Percentiles rank a stretch among this genome's conserved stretches.
Conservation (phyloP, 1,140 invertebrate genomes). For the Acyrthosiphon pisum region DNA sequence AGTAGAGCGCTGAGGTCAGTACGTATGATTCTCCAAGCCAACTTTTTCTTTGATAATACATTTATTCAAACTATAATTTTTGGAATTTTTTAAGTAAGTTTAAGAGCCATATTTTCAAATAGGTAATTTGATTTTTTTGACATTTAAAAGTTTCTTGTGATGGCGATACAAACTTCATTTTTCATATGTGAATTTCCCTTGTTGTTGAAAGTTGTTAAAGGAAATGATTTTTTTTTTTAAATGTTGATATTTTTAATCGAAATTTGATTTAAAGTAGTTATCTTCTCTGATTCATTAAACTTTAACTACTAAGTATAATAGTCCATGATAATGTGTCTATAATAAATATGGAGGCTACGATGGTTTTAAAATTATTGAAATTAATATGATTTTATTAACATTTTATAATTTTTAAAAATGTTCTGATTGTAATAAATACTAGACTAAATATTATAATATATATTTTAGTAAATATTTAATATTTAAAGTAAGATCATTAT, state of each 20-base stretch:
- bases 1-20: neutral
- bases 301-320: neutral
- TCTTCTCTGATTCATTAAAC: neutral
- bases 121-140: too few species aligned
- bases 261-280: neutral
- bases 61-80: neutral
- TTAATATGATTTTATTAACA: neutral
- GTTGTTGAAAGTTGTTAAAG: neutral
- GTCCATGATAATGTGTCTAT: neutral
- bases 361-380: neutral
- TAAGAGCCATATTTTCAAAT: neutral
- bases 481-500: neutral
- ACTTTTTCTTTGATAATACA: neutral
- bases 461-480: too few species aligned
- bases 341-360: neutral
- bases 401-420: neutral
- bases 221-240: neutral
- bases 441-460: neutral
- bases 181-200: neutral
- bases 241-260: neutral
- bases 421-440: neutral
- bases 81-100: neutral
- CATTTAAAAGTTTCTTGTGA: neutral
- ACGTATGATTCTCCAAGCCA: neutral
- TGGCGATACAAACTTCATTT: neutral